These are phyloP conservation scores for Argya squamiceps DNA, from an alignment of 2,797 vertebrate genomes.

Conservation along the genomic window DNA sequence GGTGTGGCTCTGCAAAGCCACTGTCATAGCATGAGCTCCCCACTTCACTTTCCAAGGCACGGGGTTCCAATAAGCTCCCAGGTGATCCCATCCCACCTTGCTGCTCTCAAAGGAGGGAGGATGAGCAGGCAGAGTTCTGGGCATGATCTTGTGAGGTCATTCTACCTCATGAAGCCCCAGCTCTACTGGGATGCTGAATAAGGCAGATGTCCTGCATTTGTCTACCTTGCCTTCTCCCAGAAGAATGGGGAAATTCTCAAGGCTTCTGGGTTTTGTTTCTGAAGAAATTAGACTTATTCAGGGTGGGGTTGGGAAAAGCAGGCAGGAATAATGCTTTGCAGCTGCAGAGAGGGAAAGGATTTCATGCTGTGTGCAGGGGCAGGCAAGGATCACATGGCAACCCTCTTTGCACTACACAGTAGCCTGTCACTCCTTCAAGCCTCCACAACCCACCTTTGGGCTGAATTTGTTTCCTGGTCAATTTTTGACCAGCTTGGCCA, in stretches of 20 bases:
- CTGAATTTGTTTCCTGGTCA: not conserved
- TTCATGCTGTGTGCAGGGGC: fast-evolving
- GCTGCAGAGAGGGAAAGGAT: not conserved
- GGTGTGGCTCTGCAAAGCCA: not conserved
- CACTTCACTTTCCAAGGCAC: fast-evolving
- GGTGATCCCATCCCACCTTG: fast-evolving
- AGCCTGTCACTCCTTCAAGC: not conserved
- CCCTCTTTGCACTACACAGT: not conserved
- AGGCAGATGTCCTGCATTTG: not conserved
- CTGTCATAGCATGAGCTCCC: not conserved
- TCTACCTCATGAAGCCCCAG: not conserved
- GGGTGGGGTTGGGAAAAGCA: not conserved
- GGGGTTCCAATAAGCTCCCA: not conserved
- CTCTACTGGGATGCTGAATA: not conserved
- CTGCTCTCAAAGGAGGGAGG: fast-evolving
- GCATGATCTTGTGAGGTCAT: not conserved
- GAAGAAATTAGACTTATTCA: not conserved
- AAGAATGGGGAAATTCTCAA: not conserved
- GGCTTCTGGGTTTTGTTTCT: not conserved
- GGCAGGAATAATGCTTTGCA: not conserved
- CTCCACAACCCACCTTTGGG: not conserved
- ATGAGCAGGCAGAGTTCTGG: not conserved
- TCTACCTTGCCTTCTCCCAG: not conserved
- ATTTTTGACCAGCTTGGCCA: not conserved
- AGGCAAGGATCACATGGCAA: not conserved